Evolutionary conservation across 2,113 vertebrate genomes (phyloP).

Genomic region (Syngnathus scovelli): DNA sequence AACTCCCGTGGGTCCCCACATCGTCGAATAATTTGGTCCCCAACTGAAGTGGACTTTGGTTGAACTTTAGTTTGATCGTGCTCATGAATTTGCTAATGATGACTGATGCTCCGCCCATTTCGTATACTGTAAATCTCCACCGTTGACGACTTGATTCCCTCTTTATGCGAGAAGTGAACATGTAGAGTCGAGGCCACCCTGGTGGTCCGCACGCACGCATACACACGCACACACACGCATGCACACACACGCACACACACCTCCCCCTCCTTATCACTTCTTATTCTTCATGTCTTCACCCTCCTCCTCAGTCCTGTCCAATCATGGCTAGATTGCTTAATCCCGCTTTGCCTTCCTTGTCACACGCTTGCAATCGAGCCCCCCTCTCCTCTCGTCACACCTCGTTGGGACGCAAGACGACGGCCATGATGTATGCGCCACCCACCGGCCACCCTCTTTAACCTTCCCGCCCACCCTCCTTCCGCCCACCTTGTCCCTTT

Average conservation of each 20-base stretch:
- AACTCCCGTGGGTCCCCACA: neutral
- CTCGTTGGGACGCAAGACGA: constrained; percentile 32
- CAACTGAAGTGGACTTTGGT: neutral
- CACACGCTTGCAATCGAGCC: neutral
- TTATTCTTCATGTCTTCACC: constrained; percentile 40
- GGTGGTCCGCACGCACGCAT: constrained; percentile 2
- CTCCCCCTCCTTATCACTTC: constrained; percentile 11
- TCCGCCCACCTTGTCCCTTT: constrained; percentile 12
- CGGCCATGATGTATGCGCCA: constrained; percentile 21
- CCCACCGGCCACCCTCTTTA: constrained; percentile 35
- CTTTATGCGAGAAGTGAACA: constrained; percentile 28
- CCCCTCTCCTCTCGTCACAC: constrained; percentile 25
- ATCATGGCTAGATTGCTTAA: constrained; percentile 27
- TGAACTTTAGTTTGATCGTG: neutral
- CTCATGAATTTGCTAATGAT: constrained; percentile 37
- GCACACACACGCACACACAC: neutral
- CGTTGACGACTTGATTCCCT: constrained; percentile 8
- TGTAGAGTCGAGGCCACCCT: constrained; percentile 39
- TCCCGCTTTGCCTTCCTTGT: constrained; percentile 37
- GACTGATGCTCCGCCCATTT: constrained; percentile 21
- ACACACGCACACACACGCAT: constrained; percentile 2
- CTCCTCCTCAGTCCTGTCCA: neutral
- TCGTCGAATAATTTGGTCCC: neutral
- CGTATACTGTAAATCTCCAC: constrained; percentile 15
- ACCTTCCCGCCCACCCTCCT: constrained; percentile 33